These are phyloP conservation scores for Hydrotaea diabolus DNA, from an alignment of 2,888 invertebrate species.

Conservation along the genomic window DNA sequence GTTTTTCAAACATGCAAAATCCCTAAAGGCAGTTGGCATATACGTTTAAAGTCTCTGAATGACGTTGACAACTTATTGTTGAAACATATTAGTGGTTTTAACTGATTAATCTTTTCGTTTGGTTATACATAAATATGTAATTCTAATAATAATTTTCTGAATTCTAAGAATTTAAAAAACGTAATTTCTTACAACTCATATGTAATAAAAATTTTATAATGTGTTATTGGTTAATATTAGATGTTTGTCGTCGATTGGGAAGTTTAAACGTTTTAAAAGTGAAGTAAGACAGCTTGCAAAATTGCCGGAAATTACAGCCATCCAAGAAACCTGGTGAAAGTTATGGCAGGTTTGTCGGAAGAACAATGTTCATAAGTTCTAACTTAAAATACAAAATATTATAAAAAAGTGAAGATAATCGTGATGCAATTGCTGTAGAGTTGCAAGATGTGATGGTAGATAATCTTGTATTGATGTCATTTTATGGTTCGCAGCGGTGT, in stretches of 20 bases:
- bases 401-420: not conserved
- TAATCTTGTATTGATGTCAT: not conserved
- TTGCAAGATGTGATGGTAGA: not conserved
- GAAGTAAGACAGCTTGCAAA: not conserved
- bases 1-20: too few species aligned
- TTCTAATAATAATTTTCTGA: too few species aligned
- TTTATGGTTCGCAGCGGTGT: not conserved
- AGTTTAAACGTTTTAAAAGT: slow-evolving; percentile 24
- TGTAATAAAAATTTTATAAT: not conserved
- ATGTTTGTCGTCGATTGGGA: slow-evolving; percentile 24
- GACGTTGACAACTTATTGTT: too few species aligned
- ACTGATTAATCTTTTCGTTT: too few species aligned
- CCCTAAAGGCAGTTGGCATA: too few species aligned
- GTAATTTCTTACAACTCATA: not conserved
- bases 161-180: slow-evolving; percentile 1
- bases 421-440: not conserved
- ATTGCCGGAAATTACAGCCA: not conserved
- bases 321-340: slow-evolving; percentile 1
- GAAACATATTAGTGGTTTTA: too few species aligned
- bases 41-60: too few species aligned
- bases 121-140: too few species aligned
- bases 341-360: not conserved
- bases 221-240: slow-evolving; percentile 24
- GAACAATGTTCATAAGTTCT: too few species aligned
- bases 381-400: not conserved